Base-by-base conservation (phyloP, 2,888 invertebrate species). In the Pocota personata region DNA sequence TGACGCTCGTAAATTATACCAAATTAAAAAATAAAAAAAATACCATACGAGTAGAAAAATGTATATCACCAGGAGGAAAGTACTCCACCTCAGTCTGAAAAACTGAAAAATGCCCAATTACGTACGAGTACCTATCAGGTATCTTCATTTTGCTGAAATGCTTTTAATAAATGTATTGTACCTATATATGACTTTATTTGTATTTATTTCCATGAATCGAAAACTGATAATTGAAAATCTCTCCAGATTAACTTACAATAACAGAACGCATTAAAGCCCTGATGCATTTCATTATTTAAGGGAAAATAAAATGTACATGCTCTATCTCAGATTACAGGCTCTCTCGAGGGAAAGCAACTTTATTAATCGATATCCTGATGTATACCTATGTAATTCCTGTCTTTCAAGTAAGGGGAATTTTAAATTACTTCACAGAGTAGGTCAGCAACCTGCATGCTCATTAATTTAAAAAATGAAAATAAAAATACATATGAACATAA, bases 371-470 rank as follows among this genome's bases (percentile, higher is more conserved):
- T 82, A 64, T 58, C 35, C 37, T 24, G n/a, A n/a, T n/a, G 7
- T 64, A 10, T 60, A 30, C 21, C 24, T 2, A 24, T 4, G 35
- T 37, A 52, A 30, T 12, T 4, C 14, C 35, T 21, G 27, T 48
- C 35, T 37, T 19, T 12, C n/a, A 30, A 24, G 12, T 62, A 83
- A 78, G 78, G 46, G 32, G 83, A 78, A 77, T 83, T 14, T 73
- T 21, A 73, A 73, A 73, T 75, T 46, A 69, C 73, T 78, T 57
- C 55, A 67, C 73, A 55, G 46, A 78, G 78, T 73, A 83, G 83
- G 83, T 69, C 83, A 78, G 62, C 73, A 83, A 79, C 83, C 83
- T 67, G 55, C 62, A 55, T 73, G 73, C 73, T 83, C 79, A 83
- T 83, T 83, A 83, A 83, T 69, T 83, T 71, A 16, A 72, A 67